Percentiles rank a stretch among this genome's conserved stretches.
Evolutionary conservation across 1,140 invertebrate genomes (phyloP).

Genomic region (Tetramorium simillimum): DNA sequence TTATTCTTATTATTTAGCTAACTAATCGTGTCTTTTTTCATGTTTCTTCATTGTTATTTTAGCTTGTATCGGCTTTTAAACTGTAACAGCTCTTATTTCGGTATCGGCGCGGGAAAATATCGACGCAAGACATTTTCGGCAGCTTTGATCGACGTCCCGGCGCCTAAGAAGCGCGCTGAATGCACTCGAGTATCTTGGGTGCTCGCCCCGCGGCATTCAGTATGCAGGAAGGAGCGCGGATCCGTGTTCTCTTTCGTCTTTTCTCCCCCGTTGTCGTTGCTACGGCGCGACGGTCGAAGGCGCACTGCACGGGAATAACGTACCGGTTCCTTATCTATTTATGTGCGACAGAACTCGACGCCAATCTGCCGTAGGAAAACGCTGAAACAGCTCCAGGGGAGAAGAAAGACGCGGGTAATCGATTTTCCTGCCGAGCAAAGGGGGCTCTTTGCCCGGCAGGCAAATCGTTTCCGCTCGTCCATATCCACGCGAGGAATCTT

Average conservation of each 20-base stretch:
- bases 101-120: background rate
- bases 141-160: slow-evolving; percentile 19
- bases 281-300: slow-evolving; percentile 27
- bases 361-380: slow-evolving; percentile 69
- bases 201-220: background rate
- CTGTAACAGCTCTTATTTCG: background rate
- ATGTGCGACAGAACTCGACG: slow-evolving; percentile 77
- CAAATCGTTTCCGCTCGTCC: slow-evolving; percentile 73
- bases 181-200: background rate
- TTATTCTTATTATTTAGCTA: background rate
- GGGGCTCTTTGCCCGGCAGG: slow-evolving; percentile 66
- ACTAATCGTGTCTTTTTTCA: background rate
- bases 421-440: slow-evolving; percentile 74
- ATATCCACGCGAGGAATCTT: slow-evolving; percentile 69
- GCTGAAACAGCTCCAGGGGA: slow-evolving; percentile 63
- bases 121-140: background rate
- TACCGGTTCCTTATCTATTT: slow-evolving; percentile 78
- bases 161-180: slow-evolving; percentile 25
- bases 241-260: slow-evolving; percentile 59
- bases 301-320: slow-evolving; percentile 74
- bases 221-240: slow-evolving; percentile 55
- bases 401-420: slow-evolving; percentile 73
- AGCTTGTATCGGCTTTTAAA: background rate
- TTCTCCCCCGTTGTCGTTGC: slow-evolving; percentile 17
- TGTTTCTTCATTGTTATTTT: background rate